phyloP scores from a whole-genome alignment of 2,113 vertebrate genomes.

The Myodes glareolus region DNA sequence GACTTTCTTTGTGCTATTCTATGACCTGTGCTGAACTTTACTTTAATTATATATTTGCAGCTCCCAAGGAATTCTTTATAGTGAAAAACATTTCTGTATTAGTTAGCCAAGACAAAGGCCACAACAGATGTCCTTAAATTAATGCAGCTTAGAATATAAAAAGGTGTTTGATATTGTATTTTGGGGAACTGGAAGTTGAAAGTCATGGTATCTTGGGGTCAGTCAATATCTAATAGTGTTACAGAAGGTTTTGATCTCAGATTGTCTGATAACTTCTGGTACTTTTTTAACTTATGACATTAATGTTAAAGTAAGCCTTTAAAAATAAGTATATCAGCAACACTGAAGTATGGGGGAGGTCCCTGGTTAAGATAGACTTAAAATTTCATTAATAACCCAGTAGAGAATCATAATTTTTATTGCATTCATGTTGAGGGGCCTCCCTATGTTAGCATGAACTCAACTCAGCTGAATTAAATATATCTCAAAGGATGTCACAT shows the following conservation, averaged over 20 bases:
- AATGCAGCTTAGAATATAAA: not conserved
- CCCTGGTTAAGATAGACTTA: not conserved
- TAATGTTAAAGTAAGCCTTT: not conserved
- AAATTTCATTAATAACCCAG: not conserved
- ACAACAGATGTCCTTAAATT: not conserved
- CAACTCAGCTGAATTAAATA: not conserved
- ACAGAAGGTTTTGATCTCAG: not conserved
- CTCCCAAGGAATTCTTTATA: not conserved
- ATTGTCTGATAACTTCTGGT: not conserved
- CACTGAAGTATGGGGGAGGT: not conserved
- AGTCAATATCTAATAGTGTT: not conserved
- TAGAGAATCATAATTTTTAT: not conserved
- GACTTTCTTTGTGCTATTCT: not conserved
- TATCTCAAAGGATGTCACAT: not conserved
- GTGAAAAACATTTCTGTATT: not conserved
- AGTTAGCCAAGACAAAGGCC: not conserved
- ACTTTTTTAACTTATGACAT: not conserved
- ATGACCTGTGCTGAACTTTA: not conserved
- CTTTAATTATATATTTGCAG: conserved; percentile 11
- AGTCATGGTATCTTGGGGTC: not conserved
- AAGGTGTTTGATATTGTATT: not conserved
- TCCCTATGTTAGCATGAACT: not conserved
- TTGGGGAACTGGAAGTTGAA: not conserved
- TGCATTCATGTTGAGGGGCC: not conserved
- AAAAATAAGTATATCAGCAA: not conserved